These are phyloP conservation scores for Phrynosoma platyrhinos DNA, from an alignment of 2,113 vertebrate genomes.

Conservation along the genomic window DNA sequence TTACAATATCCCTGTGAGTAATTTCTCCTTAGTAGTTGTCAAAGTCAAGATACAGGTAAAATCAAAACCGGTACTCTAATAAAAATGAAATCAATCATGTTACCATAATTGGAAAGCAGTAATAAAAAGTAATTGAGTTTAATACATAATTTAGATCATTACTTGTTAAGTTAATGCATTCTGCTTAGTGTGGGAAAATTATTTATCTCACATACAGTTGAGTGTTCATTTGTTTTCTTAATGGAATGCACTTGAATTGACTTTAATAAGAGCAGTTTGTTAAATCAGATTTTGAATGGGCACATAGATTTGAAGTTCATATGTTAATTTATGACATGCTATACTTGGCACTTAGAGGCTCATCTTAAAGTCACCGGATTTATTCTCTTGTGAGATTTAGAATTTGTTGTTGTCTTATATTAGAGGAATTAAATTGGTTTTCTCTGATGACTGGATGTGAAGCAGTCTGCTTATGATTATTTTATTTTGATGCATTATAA, in stretches of 20 bases:
- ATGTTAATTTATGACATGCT: slow-evolving; percentile 65
- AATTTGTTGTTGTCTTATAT: slow-evolving; percentile 40
- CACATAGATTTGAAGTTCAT: slow-evolving; percentile 62
- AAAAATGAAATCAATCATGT: slow-evolving; percentile 68
- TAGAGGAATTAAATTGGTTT: slow-evolving; percentile 54
- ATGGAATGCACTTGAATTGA: slow-evolving; percentile 67
- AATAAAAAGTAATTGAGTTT: slow-evolving; percentile 83
- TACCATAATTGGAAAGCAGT: slow-evolving; percentile 76
- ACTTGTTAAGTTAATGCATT: slow-evolving; percentile 67
- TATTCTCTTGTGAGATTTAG: slow-evolving; percentile 49
- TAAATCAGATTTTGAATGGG: slow-evolving; percentile 72
- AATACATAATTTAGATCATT: slow-evolving; percentile 79
- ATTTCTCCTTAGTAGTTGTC: slow-evolving; percentile 34
- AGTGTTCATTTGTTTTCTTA: slow-evolving; percentile 75
- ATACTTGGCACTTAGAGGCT: slow-evolving; percentile 42
- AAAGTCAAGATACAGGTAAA: slow-evolving; percentile 32
- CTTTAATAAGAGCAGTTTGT: slow-evolving; percentile 76
- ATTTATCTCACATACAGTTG: slow-evolving; percentile 70
- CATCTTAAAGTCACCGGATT: slow-evolving; percentile 50
- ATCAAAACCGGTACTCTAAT: slow-evolving; percentile 40
- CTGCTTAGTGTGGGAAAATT: slow-evolving; percentile 70
- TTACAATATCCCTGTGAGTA: slow-evolving; percentile 44
- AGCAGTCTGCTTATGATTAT: slow-evolving; percentile 25
- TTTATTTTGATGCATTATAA: slow-evolving; percentile 34
- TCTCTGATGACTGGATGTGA: slow-evolving; percentile 40